phyloP scores from a whole-genome alignment of 2,888 invertebrate genomes.

The Monochamus alternatus region DNA sequence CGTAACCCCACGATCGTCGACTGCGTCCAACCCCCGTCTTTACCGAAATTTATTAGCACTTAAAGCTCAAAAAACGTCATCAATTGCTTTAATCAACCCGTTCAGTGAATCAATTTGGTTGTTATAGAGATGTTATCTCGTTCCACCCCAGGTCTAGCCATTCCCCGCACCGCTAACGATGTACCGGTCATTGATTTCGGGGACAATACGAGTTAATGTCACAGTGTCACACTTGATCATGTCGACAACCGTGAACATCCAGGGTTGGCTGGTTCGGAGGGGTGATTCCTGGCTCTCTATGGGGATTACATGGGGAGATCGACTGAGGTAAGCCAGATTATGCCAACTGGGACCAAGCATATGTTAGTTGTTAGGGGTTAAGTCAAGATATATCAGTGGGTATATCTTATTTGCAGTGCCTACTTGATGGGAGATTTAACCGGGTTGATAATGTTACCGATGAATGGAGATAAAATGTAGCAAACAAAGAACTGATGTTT shows the following conservation, averaged over 20 bases:
- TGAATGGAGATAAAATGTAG: neutral
- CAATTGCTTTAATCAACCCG: constrained; percentile 66
- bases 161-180: constrained; percentile 52
- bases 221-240: constrained; percentile 69
- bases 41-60: constrained; percentile 65
- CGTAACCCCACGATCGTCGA: constrained; percentile 42
- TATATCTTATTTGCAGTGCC: constrained; percentile 48
- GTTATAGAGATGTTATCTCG: constrained; percentile 65
- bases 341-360: constrained; percentile 60
- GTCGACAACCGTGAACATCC: constrained; percentile 59
- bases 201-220: constrained; percentile 69
- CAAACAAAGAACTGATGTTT: neutral
- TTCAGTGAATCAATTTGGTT: constrained; percentile 62
- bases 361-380: constrained; percentile 60
- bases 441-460: neutral
- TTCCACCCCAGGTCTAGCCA: constrained; percentile 55
- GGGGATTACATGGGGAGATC: constrained; percentile 50
- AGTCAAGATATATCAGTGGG: constrained; percentile 58
- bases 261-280: constrained; percentile 40
- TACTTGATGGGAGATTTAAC: constrained; percentile 33
- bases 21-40: constrained; percentile 52
- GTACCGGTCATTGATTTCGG: constrained; percentile 64
- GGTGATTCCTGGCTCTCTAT: constrained; percentile 45
- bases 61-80: constrained; percentile 62
- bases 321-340: constrained; percentile 60